A percentile compares a stretch with the other conserved stretches of the same genome.
Evolutionary conservation across 2,113 vertebrate genomes (phyloP).

Genomic region (Syngnathoides biaculeatus): DNA sequence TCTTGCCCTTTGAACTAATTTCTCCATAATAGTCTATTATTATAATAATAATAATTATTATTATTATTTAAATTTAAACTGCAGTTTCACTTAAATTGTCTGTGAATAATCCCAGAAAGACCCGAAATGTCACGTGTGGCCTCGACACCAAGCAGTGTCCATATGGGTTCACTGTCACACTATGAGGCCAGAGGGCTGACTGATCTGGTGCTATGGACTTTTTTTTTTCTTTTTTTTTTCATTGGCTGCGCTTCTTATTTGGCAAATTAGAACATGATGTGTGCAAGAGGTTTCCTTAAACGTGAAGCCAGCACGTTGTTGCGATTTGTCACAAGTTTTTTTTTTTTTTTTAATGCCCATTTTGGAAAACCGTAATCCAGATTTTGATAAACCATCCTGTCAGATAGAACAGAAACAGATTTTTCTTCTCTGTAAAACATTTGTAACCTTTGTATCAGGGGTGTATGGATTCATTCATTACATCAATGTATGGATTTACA

Average conservation of each 20-base stretch:
- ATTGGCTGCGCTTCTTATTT: conserved; percentile 65
- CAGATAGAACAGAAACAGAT: background rate
- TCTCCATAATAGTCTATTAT: conserved; percentile 9
- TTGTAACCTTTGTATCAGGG: background rate
- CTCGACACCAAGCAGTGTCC: conserved; percentile 55
- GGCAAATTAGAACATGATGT: conserved; percentile 71
- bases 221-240: conserved; percentile 1
- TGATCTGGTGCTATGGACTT: conserved; percentile 73
- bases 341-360: too few species aligned
- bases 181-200: conserved; percentile 54
- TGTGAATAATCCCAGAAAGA: conserved; percentile 29
- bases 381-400: background rate
- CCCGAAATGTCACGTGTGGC: conserved; percentile 43
- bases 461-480: too few species aligned
- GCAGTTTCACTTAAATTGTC: conserved; percentile 6
- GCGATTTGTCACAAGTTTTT: background rate
- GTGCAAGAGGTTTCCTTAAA: conserved; percentile 46
- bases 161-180: conserved; percentile 64
- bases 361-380: background rate
- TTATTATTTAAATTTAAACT: too few species aligned
- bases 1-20: too few species aligned
- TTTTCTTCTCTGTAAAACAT: background rate
- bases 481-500: too few species aligned
- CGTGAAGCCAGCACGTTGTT: conserved; percentile 1
- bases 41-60: too few species aligned